Conservation (phyloP, 2,888 invertebrate genomes). For the Tiphia femorata region DNA sequence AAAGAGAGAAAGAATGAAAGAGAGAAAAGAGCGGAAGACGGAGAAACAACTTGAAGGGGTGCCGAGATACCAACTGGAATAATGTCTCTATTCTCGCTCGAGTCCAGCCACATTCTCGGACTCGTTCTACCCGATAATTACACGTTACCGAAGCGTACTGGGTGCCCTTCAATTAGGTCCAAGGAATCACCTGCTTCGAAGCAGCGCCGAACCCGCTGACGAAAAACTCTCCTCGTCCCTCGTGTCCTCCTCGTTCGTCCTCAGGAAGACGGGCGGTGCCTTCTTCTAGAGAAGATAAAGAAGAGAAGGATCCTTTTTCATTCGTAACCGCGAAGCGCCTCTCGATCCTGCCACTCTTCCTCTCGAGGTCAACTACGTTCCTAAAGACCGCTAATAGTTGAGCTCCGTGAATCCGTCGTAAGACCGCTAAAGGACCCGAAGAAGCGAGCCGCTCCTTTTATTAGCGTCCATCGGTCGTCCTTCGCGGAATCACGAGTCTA, state of each 20-base stretch:
- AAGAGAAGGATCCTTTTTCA: conserved; percentile 21
- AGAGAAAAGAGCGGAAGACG: conserved; percentile 1
- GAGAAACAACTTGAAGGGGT: conserved; percentile 30
- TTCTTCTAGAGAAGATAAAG: too few relatives aligned
- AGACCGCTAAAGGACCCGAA: too few relatives aligned
- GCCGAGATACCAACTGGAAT: conserved; percentile 49
- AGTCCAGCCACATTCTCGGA: conserved; percentile 59
- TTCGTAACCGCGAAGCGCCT: conserved; percentile 14
- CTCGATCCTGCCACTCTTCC: too few relatives aligned
- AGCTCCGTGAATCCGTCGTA: too few relatives aligned
- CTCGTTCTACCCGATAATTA: conserved; percentile 65
- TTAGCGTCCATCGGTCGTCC: too few relatives aligned
- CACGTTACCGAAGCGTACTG: conserved; percentile 60
- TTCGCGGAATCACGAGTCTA: too few relatives aligned
- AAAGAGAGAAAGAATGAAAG: too few relatives aligned
- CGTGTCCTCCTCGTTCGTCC: conserved; percentile 8
- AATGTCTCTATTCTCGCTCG: conserved; percentile 66
- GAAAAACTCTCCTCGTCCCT: conserved; percentile 43
- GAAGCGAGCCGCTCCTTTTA: too few relatives aligned
- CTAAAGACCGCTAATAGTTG: too few relatives aligned
- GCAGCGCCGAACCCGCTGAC: conserved; percentile 36
- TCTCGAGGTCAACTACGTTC: too few relatives aligned
- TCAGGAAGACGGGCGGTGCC: too few relatives aligned
- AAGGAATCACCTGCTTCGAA: conserved; percentile 60
- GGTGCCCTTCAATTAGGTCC: conserved; percentile 64